phyloP scores from a whole-genome alignment of 2,113 vertebrate genomes.

The Charina bottae region DNA sequence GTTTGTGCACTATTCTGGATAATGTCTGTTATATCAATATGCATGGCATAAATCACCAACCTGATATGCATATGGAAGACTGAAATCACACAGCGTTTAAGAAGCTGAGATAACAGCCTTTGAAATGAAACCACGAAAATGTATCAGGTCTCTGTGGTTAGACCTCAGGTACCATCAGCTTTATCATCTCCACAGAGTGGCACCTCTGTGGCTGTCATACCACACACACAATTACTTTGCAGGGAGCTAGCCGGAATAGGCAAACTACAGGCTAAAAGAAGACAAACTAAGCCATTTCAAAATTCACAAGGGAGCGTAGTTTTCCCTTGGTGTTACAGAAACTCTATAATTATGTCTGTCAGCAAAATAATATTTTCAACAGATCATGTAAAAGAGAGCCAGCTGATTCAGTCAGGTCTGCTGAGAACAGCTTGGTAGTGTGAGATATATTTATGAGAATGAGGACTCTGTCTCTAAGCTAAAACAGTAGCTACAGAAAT shows the following conservation, averaged over 20 bases:
- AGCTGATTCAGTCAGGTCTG: not conserved
- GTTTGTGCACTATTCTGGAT: not conserved
- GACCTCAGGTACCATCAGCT: conserved; percentile 50
- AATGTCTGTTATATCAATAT: not conserved
- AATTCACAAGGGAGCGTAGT: conserved; percentile 62
- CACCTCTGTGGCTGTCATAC: conserved; percentile 40
- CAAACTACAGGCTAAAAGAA: conserved; percentile 61
- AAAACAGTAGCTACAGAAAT: conserved; percentile 11
- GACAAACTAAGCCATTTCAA: conserved; percentile 62
- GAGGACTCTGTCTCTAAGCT: not conserved
- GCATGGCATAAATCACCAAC: fast-evolving
- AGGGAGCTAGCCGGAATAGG: conserved; percentile 35
- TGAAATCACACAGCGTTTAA: not conserved
- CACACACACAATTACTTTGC: conserved; percentile 56
- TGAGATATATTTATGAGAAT: conserved; percentile 17
- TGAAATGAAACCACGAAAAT: conserved; percentile 20
- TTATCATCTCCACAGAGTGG: conserved; percentile 38
- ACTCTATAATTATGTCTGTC: conserved; percentile 45
- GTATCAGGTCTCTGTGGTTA: conserved; percentile 58
- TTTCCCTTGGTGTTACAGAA: conserved; percentile 32
- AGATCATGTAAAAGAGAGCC: not conserved
- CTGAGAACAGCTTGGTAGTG: conserved; percentile 1
- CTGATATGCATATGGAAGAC: not conserved
- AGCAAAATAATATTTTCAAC: conserved; percentile 38
- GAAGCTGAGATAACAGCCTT: conserved; percentile 16